A percentile compares a stretch with the other conserved stretches of the same genome.
phyloP scores from a whole-genome alignment of 2,888 invertebrate species.

The Cantharis lateralis region DNA sequence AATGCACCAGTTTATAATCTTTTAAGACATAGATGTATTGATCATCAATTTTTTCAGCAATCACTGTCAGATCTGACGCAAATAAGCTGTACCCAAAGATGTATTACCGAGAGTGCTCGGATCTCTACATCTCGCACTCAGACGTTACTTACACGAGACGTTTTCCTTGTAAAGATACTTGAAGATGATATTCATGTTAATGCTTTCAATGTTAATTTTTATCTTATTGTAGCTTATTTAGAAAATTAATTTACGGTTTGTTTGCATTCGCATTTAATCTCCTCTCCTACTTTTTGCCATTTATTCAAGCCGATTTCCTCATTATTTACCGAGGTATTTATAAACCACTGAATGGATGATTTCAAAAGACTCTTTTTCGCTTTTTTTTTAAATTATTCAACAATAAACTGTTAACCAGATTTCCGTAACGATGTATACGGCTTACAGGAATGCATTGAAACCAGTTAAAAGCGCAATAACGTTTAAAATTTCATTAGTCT shows the following conservation, averaged over 20 bases:
- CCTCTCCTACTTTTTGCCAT: background rate
- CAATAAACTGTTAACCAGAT: slow-evolving; percentile 18
- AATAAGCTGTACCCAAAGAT: slow-evolving; percentile 30
- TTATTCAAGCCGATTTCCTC: background rate
- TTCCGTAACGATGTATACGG: slow-evolving; percentile 11
- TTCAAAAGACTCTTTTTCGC: background rate
- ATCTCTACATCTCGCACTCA: slow-evolving; percentile 17
- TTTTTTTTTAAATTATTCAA: slow-evolving; percentile 14
- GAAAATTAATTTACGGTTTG: background rate
- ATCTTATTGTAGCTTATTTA: background rate
- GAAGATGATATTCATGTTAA: background rate
- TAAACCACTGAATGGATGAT: background rate
- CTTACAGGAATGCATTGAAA: slow-evolving; percentile 10
- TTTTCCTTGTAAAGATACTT: slow-evolving; percentile 12
- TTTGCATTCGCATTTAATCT: background rate
- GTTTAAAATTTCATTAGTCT: slow-evolving; percentile 30
- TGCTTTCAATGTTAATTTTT: background rate
- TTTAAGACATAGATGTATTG: slow-evolving; percentile 31
- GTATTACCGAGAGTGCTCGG: slow-evolving; percentile 20
- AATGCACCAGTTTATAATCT: slow-evolving; percentile 22
- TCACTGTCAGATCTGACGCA: slow-evolving; percentile 34
- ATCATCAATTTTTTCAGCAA: slow-evolving; percentile 35
- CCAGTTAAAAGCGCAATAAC: slow-evolving; percentile 26
- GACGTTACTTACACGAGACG: slow-evolving; percentile 14
- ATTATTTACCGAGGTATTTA: background rate